Conservation (phyloP, 92 coral and sea anemone species). For the Zoanthus gigantus region DNA sequence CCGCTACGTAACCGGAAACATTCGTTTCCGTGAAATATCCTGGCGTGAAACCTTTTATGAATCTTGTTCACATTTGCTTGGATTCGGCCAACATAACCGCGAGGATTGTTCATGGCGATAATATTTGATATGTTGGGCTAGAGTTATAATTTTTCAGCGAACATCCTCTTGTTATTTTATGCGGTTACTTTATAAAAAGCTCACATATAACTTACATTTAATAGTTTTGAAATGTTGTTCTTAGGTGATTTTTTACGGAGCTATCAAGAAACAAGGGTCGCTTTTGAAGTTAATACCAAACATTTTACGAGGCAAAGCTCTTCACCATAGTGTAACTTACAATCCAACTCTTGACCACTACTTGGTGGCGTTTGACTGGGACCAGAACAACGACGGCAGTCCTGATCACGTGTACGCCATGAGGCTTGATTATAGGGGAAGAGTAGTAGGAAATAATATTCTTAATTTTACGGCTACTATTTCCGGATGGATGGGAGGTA, state of each 20-base stretch:
- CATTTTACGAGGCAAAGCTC: not conserved
- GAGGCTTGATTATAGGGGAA: conserved; percentile 67
- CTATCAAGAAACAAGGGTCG: conserved; percentile 67
- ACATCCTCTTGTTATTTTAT: too few species aligned
- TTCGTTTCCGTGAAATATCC: too few species aligned
- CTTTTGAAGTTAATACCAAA: conserved; percentile 71
- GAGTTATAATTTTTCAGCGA: too few species aligned
- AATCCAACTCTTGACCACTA: conserved; percentile 84
- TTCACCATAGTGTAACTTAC: conserved; percentile 46
- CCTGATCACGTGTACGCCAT: conserved; percentile 83
- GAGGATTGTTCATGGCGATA: too few species aligned
- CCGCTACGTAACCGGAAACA: too few species aligned
- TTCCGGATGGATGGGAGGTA: conserved; percentile 73
- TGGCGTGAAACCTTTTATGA: too few species aligned
- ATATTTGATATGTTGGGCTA: too few species aligned
- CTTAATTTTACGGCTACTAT: conserved; percentile 79
- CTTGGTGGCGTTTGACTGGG: conserved; percentile 87
- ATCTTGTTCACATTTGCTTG: too few species aligned
- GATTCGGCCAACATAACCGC: too few species aligned
- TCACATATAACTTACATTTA: too few species aligned
- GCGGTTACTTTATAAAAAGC: too few species aligned
- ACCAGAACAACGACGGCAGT: conserved; percentile 74
- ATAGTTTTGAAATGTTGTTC: not conserved
- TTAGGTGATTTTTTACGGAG: conserved; percentile 79
- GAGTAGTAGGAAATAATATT: conserved; percentile 67